Evolutionary conservation across 2,888 invertebrate species (phyloP), one percentile per base, ranked within the genome.

Genomic region (Drosophila algonquin): DNA sequence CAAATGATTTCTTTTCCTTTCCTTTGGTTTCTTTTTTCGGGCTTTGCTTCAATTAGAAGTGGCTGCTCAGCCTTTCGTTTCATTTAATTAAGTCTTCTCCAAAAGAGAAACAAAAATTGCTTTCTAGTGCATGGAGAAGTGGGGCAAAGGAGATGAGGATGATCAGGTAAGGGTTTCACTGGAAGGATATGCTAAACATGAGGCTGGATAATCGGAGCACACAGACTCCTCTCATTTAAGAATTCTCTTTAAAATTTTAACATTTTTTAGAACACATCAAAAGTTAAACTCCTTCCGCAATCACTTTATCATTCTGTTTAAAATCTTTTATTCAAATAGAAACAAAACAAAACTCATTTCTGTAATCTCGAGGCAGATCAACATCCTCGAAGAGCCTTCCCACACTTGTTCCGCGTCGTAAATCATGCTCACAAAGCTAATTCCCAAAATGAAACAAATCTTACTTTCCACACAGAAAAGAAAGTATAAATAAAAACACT

Each of bases 341-440:
- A 57, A 32, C 3, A 1, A 40, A 40, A 35, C 12, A 14, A 7
- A 65, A 70, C 48, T 69, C 65, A 65, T 65, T 65, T 65, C 30
- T 56, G 70, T 65, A 65, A 65, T 65, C 65, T 71, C 14, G 58
- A 12, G 56, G 18, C 70, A 65, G 70, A 69, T 65, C 65, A 70
- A 16, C 40, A 53, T 40, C 40, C 40, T 21, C 40, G 14, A 40
- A 40, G 7, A n/a, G 40, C 40, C 16, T 24, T 24, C 30, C 40
- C 7, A 40, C 40, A 40, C 40, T 40, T 18, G 56, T 44, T 67
- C 48, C 64, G 65, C 47, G 55, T 74, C 68, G 68, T 80, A 74
- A 80, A 67, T 78, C 73, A 59, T 60, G 61, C 71, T 58, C 75
- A 21, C 63, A 75, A 64, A 65, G 67, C 71, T 51, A 64, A 78